phyloP scores from a whole-genome alignment of 2,113 vertebrate genomes.

The Fulica atra region DNA sequence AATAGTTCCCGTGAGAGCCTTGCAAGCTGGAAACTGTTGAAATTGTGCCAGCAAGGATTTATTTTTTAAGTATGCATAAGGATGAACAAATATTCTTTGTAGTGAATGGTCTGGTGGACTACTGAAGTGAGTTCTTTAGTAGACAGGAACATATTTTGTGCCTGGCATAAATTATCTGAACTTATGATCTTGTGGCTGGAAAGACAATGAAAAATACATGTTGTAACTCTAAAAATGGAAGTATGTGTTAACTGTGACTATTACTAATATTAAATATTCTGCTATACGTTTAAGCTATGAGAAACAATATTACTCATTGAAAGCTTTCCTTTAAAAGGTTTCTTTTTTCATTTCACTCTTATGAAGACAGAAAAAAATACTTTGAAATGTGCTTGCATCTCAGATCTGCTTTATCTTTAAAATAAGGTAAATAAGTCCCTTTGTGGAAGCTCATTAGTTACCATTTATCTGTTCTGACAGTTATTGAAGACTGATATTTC shows the following conservation, averaged over 20 bases:
- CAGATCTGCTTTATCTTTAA: neutral
- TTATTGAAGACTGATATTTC: neutral
- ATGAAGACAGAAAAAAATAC: neutral
- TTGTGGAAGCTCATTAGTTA: neutral
- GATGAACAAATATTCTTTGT: conserved; percentile 51
- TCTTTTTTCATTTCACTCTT: neutral
- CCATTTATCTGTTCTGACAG: neutral
- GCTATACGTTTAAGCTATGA: neutral
- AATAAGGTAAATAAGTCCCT: neutral
- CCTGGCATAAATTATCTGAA: neutral
- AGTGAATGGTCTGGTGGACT: neutral
- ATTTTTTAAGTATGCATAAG: conserved; percentile 13
- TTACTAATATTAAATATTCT: neutral
- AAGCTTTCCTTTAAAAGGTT: neutral
- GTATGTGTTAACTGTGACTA: neutral
- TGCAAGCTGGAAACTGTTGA: conserved; percentile 45
- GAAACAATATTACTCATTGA: neutral
- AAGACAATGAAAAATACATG: neutral
- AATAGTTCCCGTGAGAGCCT: conserved; percentile 2
- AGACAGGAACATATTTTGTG: conserved; percentile 3
- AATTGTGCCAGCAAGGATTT: conserved; percentile 17
- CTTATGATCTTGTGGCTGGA: neutral
- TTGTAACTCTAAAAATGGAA: neutral
- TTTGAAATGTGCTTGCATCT: neutral
- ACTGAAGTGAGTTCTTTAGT: conserved; percentile 15